A percentile compares a stretch with the other conserved stretches of the same genome.
Conservation (phyloP, 2,797 vertebrate genomes). For the Pristis pectinata region DNA sequence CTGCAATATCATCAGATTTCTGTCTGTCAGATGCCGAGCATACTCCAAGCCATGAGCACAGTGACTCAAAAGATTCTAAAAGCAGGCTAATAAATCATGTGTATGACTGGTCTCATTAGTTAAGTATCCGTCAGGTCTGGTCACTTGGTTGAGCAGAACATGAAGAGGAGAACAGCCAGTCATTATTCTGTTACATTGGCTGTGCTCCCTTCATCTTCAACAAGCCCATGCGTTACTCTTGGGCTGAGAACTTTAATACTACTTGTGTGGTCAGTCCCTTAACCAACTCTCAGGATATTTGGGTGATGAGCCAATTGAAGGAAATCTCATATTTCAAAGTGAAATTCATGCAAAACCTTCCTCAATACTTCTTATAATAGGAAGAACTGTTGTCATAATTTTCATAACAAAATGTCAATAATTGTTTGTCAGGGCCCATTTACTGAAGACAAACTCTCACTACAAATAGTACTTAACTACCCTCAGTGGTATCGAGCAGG, state of each 20-base stretch:
- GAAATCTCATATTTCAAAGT: background rate
- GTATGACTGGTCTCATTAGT: background rate
- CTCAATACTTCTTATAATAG: background rate
- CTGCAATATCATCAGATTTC: slow-evolving; percentile 23
- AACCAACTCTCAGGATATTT: background rate
- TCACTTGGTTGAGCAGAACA: background rate
- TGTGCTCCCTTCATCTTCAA: background rate
- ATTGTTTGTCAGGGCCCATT: background rate
- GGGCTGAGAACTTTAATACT: background rate
- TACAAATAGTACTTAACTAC: background rate
- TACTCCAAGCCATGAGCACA: background rate
- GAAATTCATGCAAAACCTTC: background rate
- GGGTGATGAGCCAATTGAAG: background rate
- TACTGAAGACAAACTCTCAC: background rate
- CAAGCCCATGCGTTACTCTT: background rate
- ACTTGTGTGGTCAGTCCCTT: background rate
- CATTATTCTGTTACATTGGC: too few relatives aligned
- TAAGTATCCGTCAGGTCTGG: background rate
- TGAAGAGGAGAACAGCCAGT: background rate
- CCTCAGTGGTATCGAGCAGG: background rate
- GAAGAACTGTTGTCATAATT: background rate
- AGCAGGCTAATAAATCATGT: background rate
- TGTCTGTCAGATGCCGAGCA: slow-evolving; percentile 28
- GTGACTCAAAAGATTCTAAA: slow-evolving; percentile 12
- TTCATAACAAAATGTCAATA: background rate